phyloP scores from a whole-genome alignment of 2,797 vertebrate species.

The Todus mexicanus region DNA sequence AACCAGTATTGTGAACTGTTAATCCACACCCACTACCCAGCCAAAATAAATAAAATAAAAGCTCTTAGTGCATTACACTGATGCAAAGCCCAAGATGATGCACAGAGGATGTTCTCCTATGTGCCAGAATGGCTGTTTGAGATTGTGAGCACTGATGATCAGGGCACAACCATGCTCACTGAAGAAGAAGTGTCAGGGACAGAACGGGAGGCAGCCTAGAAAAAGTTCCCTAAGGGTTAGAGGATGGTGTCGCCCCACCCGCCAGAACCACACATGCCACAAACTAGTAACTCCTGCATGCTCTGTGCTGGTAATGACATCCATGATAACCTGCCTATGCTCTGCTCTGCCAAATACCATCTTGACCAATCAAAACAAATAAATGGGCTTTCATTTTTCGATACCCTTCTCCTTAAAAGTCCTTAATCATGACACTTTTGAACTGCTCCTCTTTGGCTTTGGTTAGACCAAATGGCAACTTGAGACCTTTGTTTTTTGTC shows the following conservation, averaged over 20 bases:
- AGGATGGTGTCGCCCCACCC: background rate
- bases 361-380: background rate
- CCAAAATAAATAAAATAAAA: conserved; percentile 37
- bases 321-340: background rate
- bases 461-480: background rate
- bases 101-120: background rate
- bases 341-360: background rate
- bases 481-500: background rate
- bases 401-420: background rate
- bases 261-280: background rate
- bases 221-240: background rate
- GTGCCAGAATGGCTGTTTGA: background rate
- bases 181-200: background rate
- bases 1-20: conserved; percentile 8
- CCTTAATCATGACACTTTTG: background rate
- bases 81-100: conserved; percentile 15
- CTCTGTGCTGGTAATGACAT: background rate
- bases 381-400: background rate
- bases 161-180: fast-evolving
- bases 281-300: background rate
- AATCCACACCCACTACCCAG: conserved; percentile 17
- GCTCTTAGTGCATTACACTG: background rate
- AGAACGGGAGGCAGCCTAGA: background rate
- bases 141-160: background rate
- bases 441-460: background rate